Evolutionary conservation across 2,113 vertebrate species (phyloP), one percentile per base, ranked within the genome.

Genomic region (Lipophrys pholis): DNA sequence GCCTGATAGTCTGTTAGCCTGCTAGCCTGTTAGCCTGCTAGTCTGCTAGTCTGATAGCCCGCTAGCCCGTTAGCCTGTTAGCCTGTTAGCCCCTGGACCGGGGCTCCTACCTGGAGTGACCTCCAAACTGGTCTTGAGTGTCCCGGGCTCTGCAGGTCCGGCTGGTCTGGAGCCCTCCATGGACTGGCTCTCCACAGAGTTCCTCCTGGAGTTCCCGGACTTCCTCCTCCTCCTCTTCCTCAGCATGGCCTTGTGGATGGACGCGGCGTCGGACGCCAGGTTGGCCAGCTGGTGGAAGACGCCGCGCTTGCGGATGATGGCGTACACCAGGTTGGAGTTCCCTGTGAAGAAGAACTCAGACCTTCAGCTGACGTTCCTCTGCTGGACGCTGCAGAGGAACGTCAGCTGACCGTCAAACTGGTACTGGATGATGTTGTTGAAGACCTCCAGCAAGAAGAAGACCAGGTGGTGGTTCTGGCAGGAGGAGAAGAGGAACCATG

Each of bases 391-490:
- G 2, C 21, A 30, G 21, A 30, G 21, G 21, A 30, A 30, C 21
- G 21, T 30, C n/a, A 4, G 21, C 94, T 94, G 87, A 99, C 98
- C 98, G 21, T 99, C 98, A 78, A 99, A 99, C 90, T 99, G 97
- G 82, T 99, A 99, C 92, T 99, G 98, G 85, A 99, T 99, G 73
- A 99, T 97, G 87, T 99, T 99, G 92, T 99, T 99, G 92, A 98
- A 99, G 84, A 96, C 95, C 86, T 99, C 97, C 46, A 99, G 93
- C 56, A 99, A 91, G 87, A 99, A 99, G 93, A 99, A 99, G 76
- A 97, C 95, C 3, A 99, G 94, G 73, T 98, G 97, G 82, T 99
- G 97, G 90, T 98, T 98, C 92, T 97, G 96, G 5, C 92, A 84
- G 0, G 93, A 85, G 0, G 96, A 96, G 84, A 98, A 97, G 49